Percentiles rank a stretch among this genome's conserved stretches.
phyloP scores from a whole-genome alignment of 2,797 vertebrate genomes.

The Meriones psammophilus region DNA sequence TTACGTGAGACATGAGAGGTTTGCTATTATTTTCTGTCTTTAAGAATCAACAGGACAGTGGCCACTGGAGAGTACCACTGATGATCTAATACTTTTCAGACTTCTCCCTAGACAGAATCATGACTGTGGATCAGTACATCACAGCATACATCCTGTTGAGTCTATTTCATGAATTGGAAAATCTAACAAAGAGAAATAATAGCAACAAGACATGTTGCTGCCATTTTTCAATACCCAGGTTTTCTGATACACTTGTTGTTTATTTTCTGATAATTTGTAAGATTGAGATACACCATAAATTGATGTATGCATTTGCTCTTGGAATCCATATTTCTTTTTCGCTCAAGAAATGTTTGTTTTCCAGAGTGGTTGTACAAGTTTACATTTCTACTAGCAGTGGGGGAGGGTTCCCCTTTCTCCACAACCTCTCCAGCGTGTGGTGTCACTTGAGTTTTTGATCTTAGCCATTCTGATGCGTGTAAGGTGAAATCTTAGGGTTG shows the following conservation, averaged over 20 bases:
- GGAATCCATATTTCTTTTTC: background rate
- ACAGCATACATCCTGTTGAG: background rate
- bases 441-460: no score
- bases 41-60: background rate
- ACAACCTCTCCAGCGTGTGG: no score
- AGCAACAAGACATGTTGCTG: conserved; percentile 3
- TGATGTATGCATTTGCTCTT: background rate
- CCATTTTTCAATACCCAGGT: background rate
- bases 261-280: conserved; percentile 32
- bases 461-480: no score
- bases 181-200: conserved; percentile 2
- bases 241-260: background rate
- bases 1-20: background rate
- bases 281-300: conserved; percentile 8
- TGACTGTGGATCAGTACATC: background rate
- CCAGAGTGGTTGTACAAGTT: no score
- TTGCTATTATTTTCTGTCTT: background rate
- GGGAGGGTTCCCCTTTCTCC: no score
- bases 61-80: background rate
- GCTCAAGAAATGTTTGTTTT: no score
- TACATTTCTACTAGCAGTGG: no score
- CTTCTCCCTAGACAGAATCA: background rate
- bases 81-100: background rate
- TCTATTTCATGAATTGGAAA: background rate
- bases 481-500: no score